Base-by-base conservation (phyloP, 1,140 invertebrate species). In the Coptotermes formosanus region DNA sequence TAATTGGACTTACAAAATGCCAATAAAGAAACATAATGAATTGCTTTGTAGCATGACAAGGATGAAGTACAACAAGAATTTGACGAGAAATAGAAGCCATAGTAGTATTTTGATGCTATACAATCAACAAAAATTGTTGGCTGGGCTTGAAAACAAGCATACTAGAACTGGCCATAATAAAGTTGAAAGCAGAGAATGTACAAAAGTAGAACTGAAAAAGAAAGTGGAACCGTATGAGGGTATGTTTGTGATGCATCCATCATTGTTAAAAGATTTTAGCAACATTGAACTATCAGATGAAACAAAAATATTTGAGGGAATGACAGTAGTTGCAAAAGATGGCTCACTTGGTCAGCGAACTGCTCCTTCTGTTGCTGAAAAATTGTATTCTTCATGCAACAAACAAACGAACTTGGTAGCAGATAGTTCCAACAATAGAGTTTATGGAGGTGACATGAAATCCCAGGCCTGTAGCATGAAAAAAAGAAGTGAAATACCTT, bases 1-100 rank as follows among this genome's bases (percentile, higher is more conserved):
- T 75, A 87, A 87, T 59, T 88, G 90, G 25, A 64, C n/a, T 32
- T 43, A 43, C 0, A 82, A 86, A 44, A n/a, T 75, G 19, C 64
- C 64, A n/a, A 7, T 8, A 75, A 12, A 75, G n/a, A 30, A 59
- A 81, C 12, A 11, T 43, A 43, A 59, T 86, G 12, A 48, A 48
- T 64, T 85, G 83, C 7, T 55, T 81, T 45, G 8, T 85, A 75
- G n/a, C 9, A n/a, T 75, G 64, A 25, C n/a, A 25, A 75, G 14
- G 9, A 30, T 30, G 25, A 30, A 75, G 11, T 25, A 2, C n/a
- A 75, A 75, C 8, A 2, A 30, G 30, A 75, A 16, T 30, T 8
- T 75, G 25, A 30, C 8, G 0, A n/a, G n/a, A 30, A 75, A 14
- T 75, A 75, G 64, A 14, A 30, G 9, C 25, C 64, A 16, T 25